Evolutionary conservation across 2,797 vertebrate genomes (phyloP), one percentile per base, ranked within the genome.

Genomic region (Pangasius larnaudii): DNA sequence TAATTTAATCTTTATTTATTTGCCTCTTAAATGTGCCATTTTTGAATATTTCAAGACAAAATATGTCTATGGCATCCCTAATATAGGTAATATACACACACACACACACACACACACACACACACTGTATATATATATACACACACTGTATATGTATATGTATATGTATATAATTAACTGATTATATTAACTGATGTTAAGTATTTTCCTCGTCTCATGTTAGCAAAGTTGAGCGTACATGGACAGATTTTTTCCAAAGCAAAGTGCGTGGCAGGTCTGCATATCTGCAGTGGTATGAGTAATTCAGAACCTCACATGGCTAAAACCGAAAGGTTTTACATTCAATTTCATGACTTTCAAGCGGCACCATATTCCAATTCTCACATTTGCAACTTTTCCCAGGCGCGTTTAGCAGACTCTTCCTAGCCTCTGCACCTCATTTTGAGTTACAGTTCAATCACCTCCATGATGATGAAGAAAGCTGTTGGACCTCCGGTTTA

Each of bases 391-490:
- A n/a, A n/a, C n/a, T 51, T 53, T 84, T 14, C 56, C 56, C 58
- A 63, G 11, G 42, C 80, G 0, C 39, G 0, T 83, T 63, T 49
- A 10, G 18, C 51, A 56, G 30, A 65, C 39, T 33, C 42, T 19
- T 67, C 27, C n/a, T 51, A 2, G 3, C 22, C 75, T 27, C 49
- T 11, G 11, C 0, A 0, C 14, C 24, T 49, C 51, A 49, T 27
- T 61, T 42, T n/a, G 79, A 49, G 69, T 59, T 83, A 51, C 86
- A 24, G 81, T n/a, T 65, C 46, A 4, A 56, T 84, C 81, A 22
- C 5, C 71, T 56, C 71, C 14, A 1, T 2, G 56, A 61, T 42
- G 58, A 67, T 39, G 46, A 30, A 10, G 27, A 42, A 83, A 65
- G 13, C 27, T 33, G 58, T 56, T 18, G 80, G 69, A 65, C 2